phyloP scores from a whole-genome alignment of 2,797 vertebrate genomes.

The Xyrichtys novacula region DNA sequence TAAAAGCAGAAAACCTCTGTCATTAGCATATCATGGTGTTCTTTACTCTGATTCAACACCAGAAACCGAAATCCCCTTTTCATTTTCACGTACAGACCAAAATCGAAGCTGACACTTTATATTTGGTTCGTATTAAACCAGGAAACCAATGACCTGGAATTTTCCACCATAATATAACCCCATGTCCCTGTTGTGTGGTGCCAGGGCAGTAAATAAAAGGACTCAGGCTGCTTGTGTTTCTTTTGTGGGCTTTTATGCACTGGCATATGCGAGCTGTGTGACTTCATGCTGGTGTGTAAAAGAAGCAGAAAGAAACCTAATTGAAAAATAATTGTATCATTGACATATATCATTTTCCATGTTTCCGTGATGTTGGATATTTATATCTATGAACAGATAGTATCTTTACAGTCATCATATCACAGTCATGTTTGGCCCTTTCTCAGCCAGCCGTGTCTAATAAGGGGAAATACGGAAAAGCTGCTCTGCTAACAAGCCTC shows the following conservation, averaged over 20 bases:
- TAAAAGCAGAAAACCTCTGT: slow-evolving; percentile 51
- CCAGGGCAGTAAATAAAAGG: slow-evolving; percentile 65
- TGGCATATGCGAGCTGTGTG: slow-evolving; percentile 35
- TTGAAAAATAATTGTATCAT: background rate
- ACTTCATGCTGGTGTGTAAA: slow-evolving; percentile 62
- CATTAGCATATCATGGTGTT: slow-evolving; percentile 47
- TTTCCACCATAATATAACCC: slow-evolving; percentile 65
- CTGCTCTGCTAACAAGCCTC: slow-evolving; percentile 19
- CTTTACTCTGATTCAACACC: slow-evolving; percentile 41
- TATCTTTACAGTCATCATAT: slow-evolving; percentile 4
- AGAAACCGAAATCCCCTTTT: slow-evolving; percentile 44
- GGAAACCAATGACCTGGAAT: slow-evolving; percentile 64
- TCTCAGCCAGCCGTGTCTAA: slow-evolving; percentile 32
- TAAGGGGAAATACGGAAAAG: slow-evolving; percentile 36
- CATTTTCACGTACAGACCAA: slow-evolving; percentile 43
- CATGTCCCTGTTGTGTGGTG: slow-evolving; percentile 46
- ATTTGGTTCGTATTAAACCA: slow-evolving; percentile 67
- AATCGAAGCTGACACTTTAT: slow-evolving; percentile 70
- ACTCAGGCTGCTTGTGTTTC: slow-evolving; percentile 28
- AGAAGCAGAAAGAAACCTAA: slow-evolving; percentile 24
- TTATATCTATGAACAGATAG: background rate
- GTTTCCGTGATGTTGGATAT: background rate
- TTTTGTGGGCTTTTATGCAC: slow-evolving; percentile 47
- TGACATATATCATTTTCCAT: background rate
- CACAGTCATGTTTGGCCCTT: slow-evolving; percentile 6